Percentiles rank a stretch among this genome's conserved stretches.
Evolutionary conservation across 2,888 invertebrate species (phyloP).

Genomic region (Ischnus inquisitorius): DNA sequence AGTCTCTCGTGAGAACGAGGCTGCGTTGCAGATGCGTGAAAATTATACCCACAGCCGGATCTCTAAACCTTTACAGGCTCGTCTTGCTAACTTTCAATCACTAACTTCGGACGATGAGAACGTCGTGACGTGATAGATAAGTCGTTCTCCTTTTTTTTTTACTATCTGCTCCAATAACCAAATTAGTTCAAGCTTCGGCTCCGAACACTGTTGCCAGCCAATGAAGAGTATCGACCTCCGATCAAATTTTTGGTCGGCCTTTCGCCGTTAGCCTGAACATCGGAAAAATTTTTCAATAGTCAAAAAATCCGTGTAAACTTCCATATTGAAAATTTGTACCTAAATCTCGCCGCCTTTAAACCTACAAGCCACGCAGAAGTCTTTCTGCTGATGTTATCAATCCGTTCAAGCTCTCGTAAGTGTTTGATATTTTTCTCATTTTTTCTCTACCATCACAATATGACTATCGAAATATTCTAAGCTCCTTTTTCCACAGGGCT

Average conservation of each 20-base stretch:
- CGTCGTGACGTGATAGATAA: neutral
- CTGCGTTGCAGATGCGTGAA: slow-evolving; percentile 28
- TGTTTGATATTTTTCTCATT: too few species aligned
- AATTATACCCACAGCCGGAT: slow-evolving; percentile 24
- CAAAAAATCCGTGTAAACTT: too few species aligned
- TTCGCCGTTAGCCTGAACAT: too few species aligned
- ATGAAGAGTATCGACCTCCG: neutral
- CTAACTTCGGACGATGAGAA: neutral
- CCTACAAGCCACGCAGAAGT: too few species aligned
- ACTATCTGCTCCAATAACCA: neutral
- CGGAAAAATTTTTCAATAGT: too few species aligned
- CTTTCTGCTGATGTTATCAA: too few species aligned
- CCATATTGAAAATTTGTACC: too few species aligned
- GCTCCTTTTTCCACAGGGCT: too few species aligned
- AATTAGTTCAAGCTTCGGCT: neutral
- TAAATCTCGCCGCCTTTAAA: too few species aligned
- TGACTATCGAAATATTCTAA: too few species aligned
- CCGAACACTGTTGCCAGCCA: neutral
- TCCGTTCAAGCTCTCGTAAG: too few species aligned
- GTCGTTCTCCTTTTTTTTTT: neutral
- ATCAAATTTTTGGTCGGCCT: neutral
- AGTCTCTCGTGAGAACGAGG: slow-evolving; percentile 42
- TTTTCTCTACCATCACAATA: too few species aligned
- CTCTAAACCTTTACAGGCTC: neutral
- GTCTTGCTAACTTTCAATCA: neutral